Evolutionary conservation across 2,797 vertebrate genomes (phyloP).

Genomic region (Rhadinocentrus ornatus): DNA sequence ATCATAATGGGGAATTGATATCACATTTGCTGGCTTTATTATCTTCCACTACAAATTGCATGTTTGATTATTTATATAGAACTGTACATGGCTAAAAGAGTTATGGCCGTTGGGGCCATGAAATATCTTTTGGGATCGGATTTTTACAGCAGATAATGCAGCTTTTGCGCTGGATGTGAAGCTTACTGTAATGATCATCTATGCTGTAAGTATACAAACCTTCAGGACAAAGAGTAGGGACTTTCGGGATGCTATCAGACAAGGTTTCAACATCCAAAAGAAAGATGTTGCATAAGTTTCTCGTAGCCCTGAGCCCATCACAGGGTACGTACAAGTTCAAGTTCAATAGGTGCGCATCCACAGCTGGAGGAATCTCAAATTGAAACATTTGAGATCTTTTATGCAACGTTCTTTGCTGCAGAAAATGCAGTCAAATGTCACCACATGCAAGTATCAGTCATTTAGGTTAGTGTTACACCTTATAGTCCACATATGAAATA

Average conservation of each 20-base stretch:
- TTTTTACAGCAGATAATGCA: conserved; percentile 47
- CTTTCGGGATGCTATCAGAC: conserved; percentile 49
- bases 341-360: conserved; percentile 53
- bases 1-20: conserved; percentile 53
- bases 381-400: conserved; percentile 41
- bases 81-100: conserved; percentile 73
- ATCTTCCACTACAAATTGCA: conserved; percentile 66
- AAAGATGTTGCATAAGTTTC: conserved; percentile 71
- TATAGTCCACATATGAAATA: conserved; percentile 41
- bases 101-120: conserved; percentile 40
- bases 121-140: conserved; percentile 48
- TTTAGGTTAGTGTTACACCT: conserved; percentile 51
- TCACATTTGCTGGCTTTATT: conserved; percentile 75
- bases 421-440: conserved; percentile 59
- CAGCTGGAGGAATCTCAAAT: conserved; percentile 30
- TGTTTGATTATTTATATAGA: conserved; percentile 68
- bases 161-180: conserved; percentile 55
- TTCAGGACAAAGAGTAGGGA: conserved; percentile 40
- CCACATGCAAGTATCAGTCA: conserved; percentile 27
- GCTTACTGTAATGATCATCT: conserved; percentile 40
- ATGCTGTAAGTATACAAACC: conserved; percentile 53
- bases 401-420: conserved; percentile 48
- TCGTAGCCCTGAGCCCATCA: conserved; percentile 69
- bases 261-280: conserved; percentile 53
- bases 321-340: conserved; percentile 50